Conservation (phyloP, 2,888 invertebrate genomes). For the Trypoxylon attenuatum region DNA sequence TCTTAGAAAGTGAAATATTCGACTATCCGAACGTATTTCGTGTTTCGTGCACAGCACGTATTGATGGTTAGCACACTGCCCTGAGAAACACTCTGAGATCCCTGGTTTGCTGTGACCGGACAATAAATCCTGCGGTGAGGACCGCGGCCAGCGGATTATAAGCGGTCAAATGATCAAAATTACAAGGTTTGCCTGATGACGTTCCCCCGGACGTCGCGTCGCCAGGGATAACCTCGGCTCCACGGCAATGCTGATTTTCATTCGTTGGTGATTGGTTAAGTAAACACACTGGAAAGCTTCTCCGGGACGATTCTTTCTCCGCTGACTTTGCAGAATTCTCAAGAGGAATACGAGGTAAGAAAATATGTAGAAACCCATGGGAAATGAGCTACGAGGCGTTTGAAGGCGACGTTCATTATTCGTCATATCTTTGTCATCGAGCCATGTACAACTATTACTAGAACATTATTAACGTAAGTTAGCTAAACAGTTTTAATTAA, state of each 20-base stretch:
- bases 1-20: conserved; percentile 2
- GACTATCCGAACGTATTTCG: conserved; percentile 25
- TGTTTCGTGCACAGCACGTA: conserved; percentile 3
- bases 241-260: conserved; percentile 48
- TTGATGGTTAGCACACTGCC: conserved; percentile 37
- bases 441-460: too few species aligned
- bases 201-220: conserved; percentile 67
- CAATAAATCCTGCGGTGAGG: conserved; percentile 70
- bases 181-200: conserved; percentile 73
- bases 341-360: not conserved
- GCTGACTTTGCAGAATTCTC: not conserved
- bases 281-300: conserved; percentile 55
- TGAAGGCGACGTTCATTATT: not conserved
- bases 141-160: conserved; percentile 64
- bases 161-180: conserved; percentile 74
- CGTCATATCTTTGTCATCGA: too few species aligned
- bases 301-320: conserved; percentile 30
- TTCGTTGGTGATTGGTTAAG: conserved; percentile 62
- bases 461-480: too few species aligned
- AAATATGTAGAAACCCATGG: conserved; percentile 3
- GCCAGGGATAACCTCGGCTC: conserved; percentile 55
- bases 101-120: conserved; percentile 55
- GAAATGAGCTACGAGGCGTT: not conserved
- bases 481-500: too few species aligned
- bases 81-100: conserved; percentile 35